A percentile compares a stretch with the other conserved stretches of the same genome.
phyloP scores from a whole-genome alignment of 1,140 invertebrate species.

The Zaprionus davidi region DNA sequence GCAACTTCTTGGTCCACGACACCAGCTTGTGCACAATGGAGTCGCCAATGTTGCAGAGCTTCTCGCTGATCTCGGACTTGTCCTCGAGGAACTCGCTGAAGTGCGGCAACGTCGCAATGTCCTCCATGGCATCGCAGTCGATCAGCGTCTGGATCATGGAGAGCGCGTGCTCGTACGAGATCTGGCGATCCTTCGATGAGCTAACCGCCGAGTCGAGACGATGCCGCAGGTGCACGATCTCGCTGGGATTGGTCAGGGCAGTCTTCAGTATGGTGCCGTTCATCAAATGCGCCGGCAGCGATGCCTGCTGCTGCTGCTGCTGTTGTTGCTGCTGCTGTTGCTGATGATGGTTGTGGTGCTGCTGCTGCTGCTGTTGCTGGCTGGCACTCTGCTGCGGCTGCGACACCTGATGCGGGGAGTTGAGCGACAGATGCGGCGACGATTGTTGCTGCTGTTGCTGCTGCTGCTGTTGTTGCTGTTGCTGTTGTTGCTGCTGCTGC shows the following conservation, averaged over 20 bases:
- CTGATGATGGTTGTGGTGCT: constrained; percentile 83
- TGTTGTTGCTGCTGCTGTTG: constrained; percentile 47
- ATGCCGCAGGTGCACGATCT: constrained; percentile 94
- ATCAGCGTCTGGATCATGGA: constrained; percentile 95
- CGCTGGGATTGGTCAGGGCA: constrained; percentile 96
- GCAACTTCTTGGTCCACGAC: constrained; percentile 98
- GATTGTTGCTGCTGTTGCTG: constrained; percentile 55
- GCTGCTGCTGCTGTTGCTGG: constrained; percentile 55
- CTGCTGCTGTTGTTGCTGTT: constrained; percentile 47
- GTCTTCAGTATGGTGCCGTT: constrained; percentile 97
- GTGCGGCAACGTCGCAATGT: constrained; percentile 95
- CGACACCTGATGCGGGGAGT: constrained; percentile 58
- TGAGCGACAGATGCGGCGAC: constrained; percentile 64
- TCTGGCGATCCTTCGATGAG: constrained; percentile 92
- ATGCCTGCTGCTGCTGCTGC: constrained; percentile 62
- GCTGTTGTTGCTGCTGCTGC: constrained; percentile 55
- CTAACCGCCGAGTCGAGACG: constrained; percentile 93
- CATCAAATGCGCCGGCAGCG: constrained; percentile 89
- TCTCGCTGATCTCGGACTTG: constrained; percentile 95
- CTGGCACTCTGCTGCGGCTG: constrained; percentile 12
- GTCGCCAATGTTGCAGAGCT: constrained; percentile 97
- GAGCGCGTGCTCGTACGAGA: constrained; percentile 91
- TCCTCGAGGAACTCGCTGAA: constrained; percentile 95
- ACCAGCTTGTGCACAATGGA: constrained; percentile 98
- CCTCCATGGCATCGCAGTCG: constrained; percentile 97